These are phyloP conservation scores for Podarcis lilfordi DNA, from an alignment of 2,797 vertebrate genomes.

Conservation along the genomic window DNA sequence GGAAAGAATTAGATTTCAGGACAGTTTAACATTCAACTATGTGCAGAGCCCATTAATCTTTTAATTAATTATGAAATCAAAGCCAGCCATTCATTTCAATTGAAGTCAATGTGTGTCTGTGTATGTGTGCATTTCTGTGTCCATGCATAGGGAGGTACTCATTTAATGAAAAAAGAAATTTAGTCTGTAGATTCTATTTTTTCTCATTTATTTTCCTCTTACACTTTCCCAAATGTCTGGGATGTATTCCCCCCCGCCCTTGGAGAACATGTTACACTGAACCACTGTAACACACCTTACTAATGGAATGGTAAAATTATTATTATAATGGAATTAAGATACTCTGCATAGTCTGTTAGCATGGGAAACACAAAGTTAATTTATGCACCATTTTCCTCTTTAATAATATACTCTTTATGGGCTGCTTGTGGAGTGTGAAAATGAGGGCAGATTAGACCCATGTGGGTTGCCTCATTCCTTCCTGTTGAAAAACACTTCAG, in stretches of 20 bases:
- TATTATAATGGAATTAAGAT: background rate
- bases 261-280: background rate
- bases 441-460: slow-evolving; percentile 25
- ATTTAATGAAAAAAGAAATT: background rate
- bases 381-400: background rate
- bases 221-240: background rate
- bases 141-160: background rate
- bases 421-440: slow-evolving; percentile 12
- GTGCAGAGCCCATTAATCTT: slow-evolving; percentile 54
- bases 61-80: slow-evolving; percentile 66
- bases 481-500: slow-evolving; percentile 40
- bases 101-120: slow-evolving; percentile 1
- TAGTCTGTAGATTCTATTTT: background rate
- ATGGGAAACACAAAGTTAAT: slow-evolving; percentile 10
- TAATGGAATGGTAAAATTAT: background rate
- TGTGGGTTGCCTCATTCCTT: slow-evolving; percentile 1
- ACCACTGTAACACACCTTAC: background rate
- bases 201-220: fast-evolving
- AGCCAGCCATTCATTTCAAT: slow-evolving; percentile 31
- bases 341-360: background rate
- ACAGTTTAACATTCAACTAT: slow-evolving; percentile 58
- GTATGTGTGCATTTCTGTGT: background rate
- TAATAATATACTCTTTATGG: slow-evolving; percentile 8
- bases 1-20: slow-evolving; percentile 56
- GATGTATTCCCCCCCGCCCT: background rate